Base-by-base conservation (phyloP, 2,888 invertebrate species). In the Tethea ocularis region DNA sequence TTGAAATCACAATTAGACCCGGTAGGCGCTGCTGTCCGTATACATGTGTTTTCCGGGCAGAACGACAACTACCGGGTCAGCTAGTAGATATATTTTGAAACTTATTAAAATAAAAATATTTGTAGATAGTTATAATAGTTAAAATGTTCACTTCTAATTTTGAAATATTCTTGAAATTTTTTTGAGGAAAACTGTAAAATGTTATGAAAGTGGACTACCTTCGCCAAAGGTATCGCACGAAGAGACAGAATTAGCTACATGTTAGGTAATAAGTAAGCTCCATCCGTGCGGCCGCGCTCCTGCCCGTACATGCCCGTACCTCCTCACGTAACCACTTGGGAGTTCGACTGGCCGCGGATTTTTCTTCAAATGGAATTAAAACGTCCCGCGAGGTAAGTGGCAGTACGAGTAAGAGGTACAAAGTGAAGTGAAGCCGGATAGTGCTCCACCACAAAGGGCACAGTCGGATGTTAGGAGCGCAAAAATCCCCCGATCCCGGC, bases 361-460 rank as follows among this genome's bases (percentile, higher is more conserved):
- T 86, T 86, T 84, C 85, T 84, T 80, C 80, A 86, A 88, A 87
- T 86, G 86, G 89, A 91, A 91, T 91, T 91, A 91, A 91, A 91
- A 88, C 88, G 88, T 89, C 87, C 89, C 86, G 80, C 80, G 82
- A 82, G 86, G 86, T 89, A 91, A 92, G 92, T 90, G 89, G 89
- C 81, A 85, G 80, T 80, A 83, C 82, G 80, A 87, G 87, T 87
- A 86, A 86, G 87, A 82, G 85, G 87, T 83, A 90, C 87, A 89
- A 89, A 91, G 92, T 89, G 85, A 83, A 88, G 88, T 88, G 89
- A 87, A 87, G 84, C 84, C 88, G 89, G 86, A 89, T 89, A 91
- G 91, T 89, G 89, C 91, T 89, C 84, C 86, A 87, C 84, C 87
- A 93, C 92, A 92, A 93, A 92, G 90, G 90, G 88, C 87, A 87